These are phyloP conservation scores for Corythoichthys intestinalis DNA, from an alignment of 2,113 vertebrate genomes.

Conservation along the genomic window DNA sequence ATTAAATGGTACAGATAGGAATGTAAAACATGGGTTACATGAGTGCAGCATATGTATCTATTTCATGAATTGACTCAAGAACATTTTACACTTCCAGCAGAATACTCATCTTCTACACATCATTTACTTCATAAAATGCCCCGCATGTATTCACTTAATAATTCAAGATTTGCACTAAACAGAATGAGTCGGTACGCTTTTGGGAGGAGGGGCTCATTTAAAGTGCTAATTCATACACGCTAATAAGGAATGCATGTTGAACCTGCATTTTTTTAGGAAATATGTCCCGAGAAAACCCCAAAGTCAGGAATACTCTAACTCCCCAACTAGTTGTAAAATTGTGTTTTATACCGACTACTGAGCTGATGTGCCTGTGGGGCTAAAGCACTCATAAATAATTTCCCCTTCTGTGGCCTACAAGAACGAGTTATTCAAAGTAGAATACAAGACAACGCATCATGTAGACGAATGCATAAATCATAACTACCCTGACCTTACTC, in stretches of 20 bases:
- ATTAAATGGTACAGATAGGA: not conserved
- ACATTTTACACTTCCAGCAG: conserved; percentile 22
- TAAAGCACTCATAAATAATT: conserved; percentile 57
- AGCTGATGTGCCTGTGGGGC: conserved; percentile 16
- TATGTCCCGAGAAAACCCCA: conserved; percentile 24
- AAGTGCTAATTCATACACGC: conserved; percentile 33
- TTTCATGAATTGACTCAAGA: conserved; percentile 1
- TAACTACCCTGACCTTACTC: conserved; percentile 21
- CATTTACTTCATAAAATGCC: conserved; percentile 21
- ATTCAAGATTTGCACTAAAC: conserved; percentile 27
- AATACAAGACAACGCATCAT: conserved; percentile 31
- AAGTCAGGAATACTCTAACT: conserved; percentile 4
- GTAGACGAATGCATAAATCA: conserved; percentile 40
- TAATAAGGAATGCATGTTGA: conserved; percentile 26
- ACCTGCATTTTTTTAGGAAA: conserved; percentile 15
- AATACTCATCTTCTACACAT: conserved; percentile 20
- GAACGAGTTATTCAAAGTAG: conserved; percentile 37
- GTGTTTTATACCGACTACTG: conserved; percentile 12
- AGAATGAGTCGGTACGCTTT: conserved; percentile 21
- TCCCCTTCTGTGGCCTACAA: conserved; percentile 10
- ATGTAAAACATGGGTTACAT: not conserved
- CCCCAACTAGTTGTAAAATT: conserved; percentile 13
- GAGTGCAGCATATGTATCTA: not conserved
- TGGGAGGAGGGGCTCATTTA: conserved; percentile 21
- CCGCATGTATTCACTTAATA: conserved; percentile 40